Base-by-base conservation (phyloP, 2,797 vertebrate species). In the Nasua narica region DNA sequence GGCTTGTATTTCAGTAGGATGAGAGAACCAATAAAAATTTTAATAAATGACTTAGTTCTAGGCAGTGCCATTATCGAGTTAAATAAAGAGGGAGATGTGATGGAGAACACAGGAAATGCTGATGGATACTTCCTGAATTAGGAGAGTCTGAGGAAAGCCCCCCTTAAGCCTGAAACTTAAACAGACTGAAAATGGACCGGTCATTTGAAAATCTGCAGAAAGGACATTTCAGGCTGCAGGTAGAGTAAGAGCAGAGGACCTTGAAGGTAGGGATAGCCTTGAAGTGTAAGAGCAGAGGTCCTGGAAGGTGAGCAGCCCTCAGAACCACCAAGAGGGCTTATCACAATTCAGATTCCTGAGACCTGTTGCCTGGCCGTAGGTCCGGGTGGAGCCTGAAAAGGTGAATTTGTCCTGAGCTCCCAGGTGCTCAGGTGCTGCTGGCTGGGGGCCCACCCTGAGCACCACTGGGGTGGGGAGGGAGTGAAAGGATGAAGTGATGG, bases 331-430 rank as follows among this genome's bases (percentile, higher is more conserved):
- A 11, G 16, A 52, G 16, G 32, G 15, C 52, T 29, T 27, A 14
- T 27, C 27, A 15, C 32, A 50, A 21, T 15, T 85, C 60, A 8
- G 32, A 50, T 78, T 90, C 10, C 23, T 29, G 35, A 69, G 48
- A 27, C 9, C 32, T 2, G 8, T 1, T 2, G n/a, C 11, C 27
- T 1, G 25, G 0, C 5, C 27, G 23, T 15, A 77, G 40, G 13
- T 78, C 40, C 76, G 37, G 11, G 5, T 27, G 4, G 23, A 32
- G 29, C 15, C 65, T 74, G n/a, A 74, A 69, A 54, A 52, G 9
- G 1, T 7, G 1, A 4, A 60, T 54, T 81, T 52, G 8, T 87
- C 35, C 25, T 0, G 43, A 88, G 19, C 29, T 69, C 46, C 11
- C 32, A 46, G 50, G 46, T 40, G 58, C 12, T 67, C 35, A 69